phyloP scores from a whole-genome alignment of 2,113 vertebrate species.

The Centrocercus urophasianus region DNA sequence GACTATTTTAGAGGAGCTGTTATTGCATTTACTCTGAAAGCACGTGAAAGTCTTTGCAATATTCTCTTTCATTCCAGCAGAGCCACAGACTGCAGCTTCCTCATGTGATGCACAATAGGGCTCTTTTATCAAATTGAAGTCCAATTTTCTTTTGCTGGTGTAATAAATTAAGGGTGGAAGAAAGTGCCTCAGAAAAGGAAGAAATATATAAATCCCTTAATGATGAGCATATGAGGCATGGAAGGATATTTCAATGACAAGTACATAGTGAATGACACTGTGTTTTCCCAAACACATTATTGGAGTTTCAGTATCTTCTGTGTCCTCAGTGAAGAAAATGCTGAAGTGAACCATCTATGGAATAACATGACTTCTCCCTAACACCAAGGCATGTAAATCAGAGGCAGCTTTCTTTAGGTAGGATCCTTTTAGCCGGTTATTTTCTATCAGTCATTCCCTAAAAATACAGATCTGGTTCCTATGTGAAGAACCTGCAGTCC shows the following conservation, averaged over 20 bases:
- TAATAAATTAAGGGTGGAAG: neutral
- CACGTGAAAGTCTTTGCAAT: neutral
- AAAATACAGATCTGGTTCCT: conserved; percentile 13
- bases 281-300: neutral
- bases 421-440: conserved; percentile 50
- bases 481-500: conserved; percentile 12
- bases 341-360: neutral
- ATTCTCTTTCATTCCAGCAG: neutral
- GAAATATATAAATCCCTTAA: neutral
- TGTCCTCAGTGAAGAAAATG: neutral
- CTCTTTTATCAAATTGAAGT: conserved; percentile 7
- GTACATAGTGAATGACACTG: accelerated
- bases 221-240: neutral
- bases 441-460: conserved; percentile 45
- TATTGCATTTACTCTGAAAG: neutral
- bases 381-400: neutral
- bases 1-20: neutral
- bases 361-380: conserved; percentile 31
- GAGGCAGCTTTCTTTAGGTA: conserved; percentile 37
- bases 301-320: neutral
- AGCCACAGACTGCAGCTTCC: neutral
- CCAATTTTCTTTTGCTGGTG: neutral
- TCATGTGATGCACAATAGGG: neutral
- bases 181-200: neutral
- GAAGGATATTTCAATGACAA: neutral